Evolutionary conservation across 1,140 invertebrate genomes (phyloP).

Genomic region (Drosophila oshimai): DNA sequence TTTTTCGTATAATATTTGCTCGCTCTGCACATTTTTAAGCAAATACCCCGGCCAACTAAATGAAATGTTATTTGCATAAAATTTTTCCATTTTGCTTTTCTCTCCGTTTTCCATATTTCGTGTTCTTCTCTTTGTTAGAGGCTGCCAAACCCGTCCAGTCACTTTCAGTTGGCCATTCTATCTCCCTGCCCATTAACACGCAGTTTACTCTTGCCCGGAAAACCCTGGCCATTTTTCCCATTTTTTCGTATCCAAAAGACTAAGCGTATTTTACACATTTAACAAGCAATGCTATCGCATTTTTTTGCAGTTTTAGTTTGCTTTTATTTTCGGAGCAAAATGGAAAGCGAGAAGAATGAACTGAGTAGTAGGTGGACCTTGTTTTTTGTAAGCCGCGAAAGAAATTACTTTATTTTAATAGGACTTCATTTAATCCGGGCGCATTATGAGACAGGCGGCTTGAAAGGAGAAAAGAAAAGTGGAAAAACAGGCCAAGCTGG

Average conservation of each 20-base stretch:
- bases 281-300: conserved; percentile 50
- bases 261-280: conserved; percentile 75
- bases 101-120: conserved; percentile 54
- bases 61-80: conserved; percentile 80
- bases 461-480: conserved; percentile 8
- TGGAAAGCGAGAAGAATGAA: neutral
- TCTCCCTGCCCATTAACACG: conserved; percentile 67
- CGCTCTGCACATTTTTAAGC: conserved; percentile 72
- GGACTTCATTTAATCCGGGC: conserved; percentile 77
- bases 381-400: conserved; percentile 46
- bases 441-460: conserved; percentile 57
- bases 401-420: conserved; percentile 81
- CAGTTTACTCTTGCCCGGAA: conserved; percentile 55
- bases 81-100: conserved; percentile 54
- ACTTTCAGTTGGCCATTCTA: conserved; percentile 19
- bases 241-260: conserved; percentile 35
- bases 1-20: conserved; percentile 78
- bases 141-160: neutral
- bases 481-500: conserved; percentile 31
- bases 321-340: conserved; percentile 51
- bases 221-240: conserved; percentile 10
- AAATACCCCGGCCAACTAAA: conserved; percentile 71
- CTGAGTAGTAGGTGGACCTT: conserved; percentile 45
- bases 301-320: conserved; percentile 56
- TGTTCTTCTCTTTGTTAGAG: conserved; percentile 50